Base-by-base conservation (phyloP, 1,140 invertebrate species). In the Panagrolaimus sp. region DNA sequence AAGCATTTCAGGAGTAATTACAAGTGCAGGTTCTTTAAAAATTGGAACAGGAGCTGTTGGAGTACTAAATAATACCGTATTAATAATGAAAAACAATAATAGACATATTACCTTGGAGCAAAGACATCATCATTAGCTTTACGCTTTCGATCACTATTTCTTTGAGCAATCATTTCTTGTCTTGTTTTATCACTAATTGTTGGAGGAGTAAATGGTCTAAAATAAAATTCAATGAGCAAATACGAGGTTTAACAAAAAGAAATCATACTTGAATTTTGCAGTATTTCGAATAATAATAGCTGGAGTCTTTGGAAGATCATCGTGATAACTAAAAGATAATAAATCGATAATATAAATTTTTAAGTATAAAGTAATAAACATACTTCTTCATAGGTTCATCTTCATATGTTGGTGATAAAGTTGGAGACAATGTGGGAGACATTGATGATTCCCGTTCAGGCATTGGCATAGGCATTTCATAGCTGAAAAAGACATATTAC, bases 121-220 rank as follows among this genome's bases (percentile, higher is more conserved):
- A 38, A 4, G 32, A 2, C 32, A 7, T 38, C 32, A 38, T 38
- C 32, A 38, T 38, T 38, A 4, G 32, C 28, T 58, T 58, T 58
- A 58, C 52, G 52, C 17, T 58, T 58, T 26, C 52, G 52, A 8
- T 26, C 2, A 58, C 28, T 58, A 12, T 21, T 58, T 5, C 28
- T 1, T 12, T 58, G 52, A 28, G 52, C 52, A 21, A 58, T 58
- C 52, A 58, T 58, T 21, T 58, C 1, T 21, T 21, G 21, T 58
- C 28, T 58, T 12, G 17, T n/a, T 58, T 58, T n/a, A 21, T 21
- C 52, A 28, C 52, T 58, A 28, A 58, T 58, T 4, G 52, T 58
- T n/a, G 52, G 52, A 21, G 52, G 21, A n/a, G 21, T 58, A 28
- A 58, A 58, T 12, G 52, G 52, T 17, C 52, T 58, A 28, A 8